These are phyloP conservation scores for Drosophila auraria DNA, from an alignment of 1,140 invertebrate genomes.

Conservation along the genomic window DNA sequence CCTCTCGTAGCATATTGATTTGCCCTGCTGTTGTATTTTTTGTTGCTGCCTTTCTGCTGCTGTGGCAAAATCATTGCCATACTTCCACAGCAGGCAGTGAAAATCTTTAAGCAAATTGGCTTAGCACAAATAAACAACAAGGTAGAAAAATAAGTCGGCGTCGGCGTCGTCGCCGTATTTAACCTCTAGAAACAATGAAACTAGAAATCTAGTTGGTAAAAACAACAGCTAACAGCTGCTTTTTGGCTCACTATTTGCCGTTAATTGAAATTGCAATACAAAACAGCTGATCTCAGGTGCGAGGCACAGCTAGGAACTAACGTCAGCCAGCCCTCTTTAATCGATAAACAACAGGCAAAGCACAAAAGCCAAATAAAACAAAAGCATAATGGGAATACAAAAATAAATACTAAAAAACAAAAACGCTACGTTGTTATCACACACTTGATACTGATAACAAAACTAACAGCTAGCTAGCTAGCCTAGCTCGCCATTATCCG, in stretches of 20 bases:
- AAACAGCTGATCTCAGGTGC: constrained; percentile 66
- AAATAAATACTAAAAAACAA: constrained; percentile 10
- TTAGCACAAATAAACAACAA: constrained; percentile 73
- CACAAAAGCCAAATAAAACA: constrained; percentile 5
- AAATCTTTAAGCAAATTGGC: constrained; percentile 75
- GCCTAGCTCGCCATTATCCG: constrained; percentile 2
- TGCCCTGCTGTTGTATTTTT: constrained; percentile 3
- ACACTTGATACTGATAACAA: constrained; percentile 16
- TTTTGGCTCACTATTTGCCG: constrained; percentile 35
- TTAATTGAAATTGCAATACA: constrained; percentile 30
- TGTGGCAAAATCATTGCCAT: constrained; percentile 35
- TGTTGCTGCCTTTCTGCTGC: constrained; percentile 20
- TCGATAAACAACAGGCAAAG: constrained; percentile 63
- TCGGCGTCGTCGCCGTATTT: background rate
- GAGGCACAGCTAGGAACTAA: constrained; percentile 19
- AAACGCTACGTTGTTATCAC: constrained; percentile 30
- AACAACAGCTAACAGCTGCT: constrained; percentile 47
- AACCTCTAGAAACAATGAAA: constrained; percentile 18
- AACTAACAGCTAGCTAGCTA: constrained; percentile 9
- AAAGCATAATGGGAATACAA: constrained; percentile 12
- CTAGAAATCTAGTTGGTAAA: constrained; percentile 38
- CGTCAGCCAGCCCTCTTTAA: constrained; percentile 46
- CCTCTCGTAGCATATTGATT: constrained; percentile 54
- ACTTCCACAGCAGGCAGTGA: constrained; percentile 16
- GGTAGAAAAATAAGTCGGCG: constrained; percentile 25